phyloP scores from a whole-genome alignment of 53 echinoderm and acorn worm genomes.

The Holothuria scabra region DNA sequence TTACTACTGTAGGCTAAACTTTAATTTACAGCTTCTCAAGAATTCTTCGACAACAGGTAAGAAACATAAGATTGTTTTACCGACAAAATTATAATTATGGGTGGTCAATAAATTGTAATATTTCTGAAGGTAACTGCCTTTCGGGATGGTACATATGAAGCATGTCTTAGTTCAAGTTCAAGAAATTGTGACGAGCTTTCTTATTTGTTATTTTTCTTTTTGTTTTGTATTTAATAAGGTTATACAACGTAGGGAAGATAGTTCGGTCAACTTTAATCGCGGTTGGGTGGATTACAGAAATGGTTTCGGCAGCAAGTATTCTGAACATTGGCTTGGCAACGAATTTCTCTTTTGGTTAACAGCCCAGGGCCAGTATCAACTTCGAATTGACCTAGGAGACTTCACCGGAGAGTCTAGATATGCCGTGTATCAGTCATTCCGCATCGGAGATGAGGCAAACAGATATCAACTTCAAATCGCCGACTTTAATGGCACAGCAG shows the following conservation, averaged over 20 bases:
- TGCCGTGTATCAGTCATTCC: constrained; percentile 72
- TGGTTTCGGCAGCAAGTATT: constrained; percentile 68
- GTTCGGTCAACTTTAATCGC: constrained; percentile 64
- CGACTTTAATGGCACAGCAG: constrained; percentile 64
- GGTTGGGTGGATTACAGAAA: no score
- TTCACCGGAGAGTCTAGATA: constrained; percentile 51
- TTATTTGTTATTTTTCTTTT: no score
- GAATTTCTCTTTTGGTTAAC: constrained; percentile 66
- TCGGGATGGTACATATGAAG: no score
- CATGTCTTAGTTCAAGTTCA: no score
- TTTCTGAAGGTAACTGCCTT: no score
- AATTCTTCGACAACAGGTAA: no score
- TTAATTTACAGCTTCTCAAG: no score
- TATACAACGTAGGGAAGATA: constrained; percentile 67
- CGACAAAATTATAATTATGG: no score
- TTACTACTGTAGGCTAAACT: no score
- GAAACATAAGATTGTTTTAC: no score
- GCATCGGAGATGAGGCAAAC: constrained; percentile 59
- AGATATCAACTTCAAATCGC: constrained; percentile 71
- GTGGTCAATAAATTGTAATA: no score
- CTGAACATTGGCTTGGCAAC: constrained; percentile 80
- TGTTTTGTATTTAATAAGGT: constrained; percentile 36
- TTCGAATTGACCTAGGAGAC: constrained; percentile 65
- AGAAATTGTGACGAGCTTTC: no score
- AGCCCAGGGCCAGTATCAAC: constrained; percentile 56